Base-by-base conservation (phyloP, 2,113 vertebrate species). In the Malurus cyaneus region DNA sequence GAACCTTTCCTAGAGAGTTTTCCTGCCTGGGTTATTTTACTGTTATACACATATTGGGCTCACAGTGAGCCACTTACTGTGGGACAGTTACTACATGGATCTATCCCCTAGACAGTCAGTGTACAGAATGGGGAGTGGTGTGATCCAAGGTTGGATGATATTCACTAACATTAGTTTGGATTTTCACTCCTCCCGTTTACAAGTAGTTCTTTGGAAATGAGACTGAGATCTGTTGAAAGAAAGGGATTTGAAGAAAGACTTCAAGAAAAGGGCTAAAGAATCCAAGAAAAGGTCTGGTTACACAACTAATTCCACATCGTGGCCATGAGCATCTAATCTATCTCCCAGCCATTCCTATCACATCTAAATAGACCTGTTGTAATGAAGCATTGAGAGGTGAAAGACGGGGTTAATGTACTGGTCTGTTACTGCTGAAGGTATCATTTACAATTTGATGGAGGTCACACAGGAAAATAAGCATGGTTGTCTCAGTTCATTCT, bases 361-460 rank as follows among this genome's bases (percentile, higher is more conserved):
- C 44, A 78, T 64, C 60, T 70, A 66, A 87, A 83, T 13, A 88
- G 47, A 66, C 34, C 56, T 47, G 26, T 39, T 93, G 34, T 64
- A 92, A 91, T 70, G 69, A 89, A 92, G 61, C 87, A 73, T 5
- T 65, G 91, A 91, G 69, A 93, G 89, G 81, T 92, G 81, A 92
- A 81, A 83, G 50, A 62, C 57, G n/a, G 46, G 52, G 54, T 94
- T 92, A 91, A 88, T 59, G 39, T 65, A 71, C 71, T 70, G 41
- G 26, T 44, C 64, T 86, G 42, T 71, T 85, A 86, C 64, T 49
- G 56, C 64, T 93, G 70, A 50, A 82, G 50, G 25, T 74, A 77
- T 14, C 5, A 80, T 86, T 92, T 94, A 61, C 69, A 88, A 20
- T 81, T 42, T 88, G 60, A 53, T 67, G 69, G 53, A 76, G 57